Evolutionary conservation across 2,888 invertebrate genomes (phyloP), one percentile per base, ranked within the genome.

Genomic region (Lasiommata megera): DNA sequence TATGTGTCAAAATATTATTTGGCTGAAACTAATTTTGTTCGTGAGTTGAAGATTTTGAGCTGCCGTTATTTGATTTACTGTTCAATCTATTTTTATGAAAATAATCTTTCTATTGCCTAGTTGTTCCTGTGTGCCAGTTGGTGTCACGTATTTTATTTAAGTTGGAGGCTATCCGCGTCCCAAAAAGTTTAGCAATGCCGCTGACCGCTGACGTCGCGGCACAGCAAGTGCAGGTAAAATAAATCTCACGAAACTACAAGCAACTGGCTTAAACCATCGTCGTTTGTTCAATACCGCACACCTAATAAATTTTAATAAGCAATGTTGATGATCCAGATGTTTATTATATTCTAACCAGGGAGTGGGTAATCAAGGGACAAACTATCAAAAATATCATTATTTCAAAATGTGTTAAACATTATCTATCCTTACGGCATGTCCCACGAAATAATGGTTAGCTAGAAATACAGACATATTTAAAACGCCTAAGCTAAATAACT

Each of bases 201-300:
- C 93, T 95, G 66, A 95, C 95, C 51, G 94, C 94, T 67, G 96
- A 96, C 82, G 93, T 94, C 40, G 94, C 95, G 50, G 95, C 95
- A 1, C 94, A 94, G 68, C 94, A 94, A 84, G 94, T 94, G 61
- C 90, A 90, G 78, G 90, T 88, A 64, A n/a, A n/a, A n/a, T n/a
- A n/a, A n/a, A n/a, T n/a, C n/a, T n/a, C n/a, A n/a, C 56, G 56
- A 37, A 29, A 7, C n/a, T 23, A 23, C n/a, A 23, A 3, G 23
- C 5, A 23, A 5, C 23, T 23, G 5, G 23, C 5, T 23, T 3
- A 23, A 23, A 23, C 23, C 5, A 2, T 23, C 5, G 23, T 23
- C 5, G 23, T 23, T 5, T 23, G 23, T 23, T 5, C 23, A 23
- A 23, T 23, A 23, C 5, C 23, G 5, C 23, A n/a, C 5, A 23